Base-by-base conservation (phyloP, 2,888 invertebrate species). In the Hemicrepidius hirtus region DNA sequence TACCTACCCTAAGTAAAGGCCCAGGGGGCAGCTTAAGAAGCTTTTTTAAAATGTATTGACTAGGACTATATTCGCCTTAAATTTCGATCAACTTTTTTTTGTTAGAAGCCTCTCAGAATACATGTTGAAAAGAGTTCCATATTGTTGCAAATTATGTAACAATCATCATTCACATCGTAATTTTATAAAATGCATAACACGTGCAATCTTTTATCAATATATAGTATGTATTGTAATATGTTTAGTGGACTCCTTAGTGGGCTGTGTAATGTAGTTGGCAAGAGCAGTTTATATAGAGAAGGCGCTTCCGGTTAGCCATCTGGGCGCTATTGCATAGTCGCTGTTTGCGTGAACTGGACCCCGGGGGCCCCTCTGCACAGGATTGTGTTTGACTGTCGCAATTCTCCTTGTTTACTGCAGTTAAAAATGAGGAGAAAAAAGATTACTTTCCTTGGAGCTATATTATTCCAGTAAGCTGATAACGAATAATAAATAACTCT, bases 311-410 rank as follows among this genome's bases (percentile, higher is more conserved):
- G 77, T 75, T 75, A 77, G 78, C 77, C 74, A 78, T 79, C 78
- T 73, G 75, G 75, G 75, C 74, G 70, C 78, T 78, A 79, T 80
- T 79, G 78, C 76, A 76, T 75, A 75, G 78, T 73, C 75, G 77
- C 75, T 77, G 76, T 75, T 77, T 77, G 73, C 71, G 72, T 70
- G 72, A 76, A 80, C 76, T 75, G 64, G 76, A 76, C 79, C 72
- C 78, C 10, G 32, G 78, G 75, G 78, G 68, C 75, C 67, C 66
- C 70, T 76, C 66, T 63, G 55, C 60, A 59, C 55, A 57, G 71
- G 71, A 75, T 76, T 74, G 73, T 70, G 64, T 73, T 72, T 59
- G 73, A 69, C 60, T 64, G 62, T 64, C 62, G 69, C 74, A 70
- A 72, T 71, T 69, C 63, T 69, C 67, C 60, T 63, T 68, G 41